Base-by-base conservation (phyloP, 92 coral and sea anemone species). In the Porites divaricata region DNA sequence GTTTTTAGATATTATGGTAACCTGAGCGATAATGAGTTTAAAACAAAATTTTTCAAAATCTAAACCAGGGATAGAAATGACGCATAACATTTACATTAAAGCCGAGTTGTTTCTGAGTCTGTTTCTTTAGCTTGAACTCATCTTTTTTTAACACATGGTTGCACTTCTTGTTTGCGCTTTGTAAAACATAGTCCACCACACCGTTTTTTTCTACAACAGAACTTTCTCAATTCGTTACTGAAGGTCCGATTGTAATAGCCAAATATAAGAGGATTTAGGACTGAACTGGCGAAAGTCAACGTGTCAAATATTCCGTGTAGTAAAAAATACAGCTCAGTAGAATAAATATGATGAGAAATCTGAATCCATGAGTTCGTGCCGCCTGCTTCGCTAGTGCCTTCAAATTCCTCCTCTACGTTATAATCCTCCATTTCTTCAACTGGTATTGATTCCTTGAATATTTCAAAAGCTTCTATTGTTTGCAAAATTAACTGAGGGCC, bases 261-360 rank as follows among this genome's bases (percentile, higher is more conserved):
- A 63, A 89, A 84, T 63, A 89, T 77, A 1, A 84, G n/a, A 2
- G 92, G 92, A 78, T 89, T 89, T 17, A 86, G 75, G 13, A 84
- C 81, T 9, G 89, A 78, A 77, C 92, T 89, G 54, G 69, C 25
- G 17, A 86, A 84, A 9, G 92, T 63, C 17, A 81, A 61, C 13
- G 80, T 48, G 1, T 70, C 67, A 11, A 77, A 50, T 45, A 72
- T 25, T 1, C 52, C 59, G n/a, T 22, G 59, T n/a, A 73, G 26
- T 19, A 72, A 4, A 6, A 71, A 9, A 12, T 8, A 54, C 1
- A 9, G 12, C 17, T 54, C 59, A 15, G 1, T 11, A 4, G 2
- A 9, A 10, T 76, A 41, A 56, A 9, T 22, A n/a, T 62, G 17
- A 2, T 54, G 59, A 35, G 4, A 35, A 35, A 35, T 5, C 45